A percentile compares a stretch with the other conserved stretches of the same genome.
phyloP scores from a whole-genome alignment of 2,113 vertebrate genomes.

The Panthera uncia region DNA sequence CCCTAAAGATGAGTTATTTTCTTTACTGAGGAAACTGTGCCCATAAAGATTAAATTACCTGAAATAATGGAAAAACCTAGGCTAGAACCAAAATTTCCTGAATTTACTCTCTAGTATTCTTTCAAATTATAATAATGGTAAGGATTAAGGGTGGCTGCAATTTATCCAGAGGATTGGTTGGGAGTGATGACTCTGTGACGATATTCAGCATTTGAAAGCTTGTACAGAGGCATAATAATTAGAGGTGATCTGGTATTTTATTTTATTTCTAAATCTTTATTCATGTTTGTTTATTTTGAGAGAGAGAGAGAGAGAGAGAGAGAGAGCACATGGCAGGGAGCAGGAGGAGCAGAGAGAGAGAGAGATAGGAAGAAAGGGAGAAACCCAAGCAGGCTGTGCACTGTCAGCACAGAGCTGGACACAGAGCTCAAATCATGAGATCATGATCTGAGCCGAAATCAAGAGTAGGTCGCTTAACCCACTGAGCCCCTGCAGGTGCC shows the following conservation, averaged over 20 bases:
- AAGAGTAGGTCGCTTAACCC: no score
- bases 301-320: no score
- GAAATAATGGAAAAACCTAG: background rate
- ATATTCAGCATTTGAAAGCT: slow-evolving; percentile 35
- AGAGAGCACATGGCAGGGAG: no score
- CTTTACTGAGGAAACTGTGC: background rate
- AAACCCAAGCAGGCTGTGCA: no score
- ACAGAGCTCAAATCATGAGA: no score
- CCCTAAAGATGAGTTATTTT: slow-evolving; percentile 20
- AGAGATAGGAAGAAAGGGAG: no score
- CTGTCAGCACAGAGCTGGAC: no score
- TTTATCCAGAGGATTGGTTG: background rate
- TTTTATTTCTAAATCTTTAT: background rate
- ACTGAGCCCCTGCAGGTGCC: no score
- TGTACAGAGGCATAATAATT: background rate
- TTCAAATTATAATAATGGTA: background rate
- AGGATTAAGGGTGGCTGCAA: background rate
- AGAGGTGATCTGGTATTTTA: background rate
- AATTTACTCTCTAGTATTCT: background rate
- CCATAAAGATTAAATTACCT: slow-evolving; percentile 3
- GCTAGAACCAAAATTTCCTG: slow-evolving; percentile 11
- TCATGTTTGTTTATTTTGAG: no score
- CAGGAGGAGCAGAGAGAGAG: no score
- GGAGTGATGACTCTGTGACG: background rate
- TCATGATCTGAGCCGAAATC: no score